phyloP scores from a whole-genome alignment of 2,113 vertebrate genomes.

The Ginglymostoma cirratum region DNA sequence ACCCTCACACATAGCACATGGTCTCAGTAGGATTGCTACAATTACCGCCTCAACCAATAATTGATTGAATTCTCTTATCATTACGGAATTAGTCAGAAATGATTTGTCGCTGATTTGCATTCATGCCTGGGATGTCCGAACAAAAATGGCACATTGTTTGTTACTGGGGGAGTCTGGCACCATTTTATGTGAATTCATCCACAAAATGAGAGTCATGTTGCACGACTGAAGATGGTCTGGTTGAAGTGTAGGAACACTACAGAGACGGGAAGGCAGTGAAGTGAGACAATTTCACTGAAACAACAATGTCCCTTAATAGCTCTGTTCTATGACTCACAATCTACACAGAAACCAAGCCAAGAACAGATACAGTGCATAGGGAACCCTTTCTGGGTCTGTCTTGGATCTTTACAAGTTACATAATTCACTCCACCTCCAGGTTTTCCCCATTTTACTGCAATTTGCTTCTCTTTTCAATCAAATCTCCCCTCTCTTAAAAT shows the following conservation, averaged over 20 bases:
- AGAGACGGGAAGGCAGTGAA: background rate
- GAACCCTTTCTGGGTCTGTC: background rate
- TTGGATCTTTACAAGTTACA: background rate
- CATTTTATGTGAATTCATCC: background rate
- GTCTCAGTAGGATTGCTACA: background rate
- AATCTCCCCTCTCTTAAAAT: background rate
- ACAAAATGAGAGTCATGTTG: background rate
- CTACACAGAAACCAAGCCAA: background rate
- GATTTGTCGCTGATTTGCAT: background rate
- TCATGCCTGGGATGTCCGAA: background rate
- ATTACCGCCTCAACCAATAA: background rate
- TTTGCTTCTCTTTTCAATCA: background rate
- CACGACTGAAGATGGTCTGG: background rate
- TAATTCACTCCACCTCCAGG: too few relatives aligned
- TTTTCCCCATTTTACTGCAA: background rate
- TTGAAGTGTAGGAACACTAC: background rate
- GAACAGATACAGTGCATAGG: background rate
- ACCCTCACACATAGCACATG: background rate
- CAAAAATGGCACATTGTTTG: background rate
- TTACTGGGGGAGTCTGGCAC: background rate
- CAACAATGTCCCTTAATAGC: background rate
- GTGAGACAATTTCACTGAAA: background rate
- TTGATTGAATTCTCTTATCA: background rate
- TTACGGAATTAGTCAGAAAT: background rate
- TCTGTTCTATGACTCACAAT: background rate